Conservation (phyloP, 2,113 vertebrate genomes). For the Zosterops pallidus region DNA sequence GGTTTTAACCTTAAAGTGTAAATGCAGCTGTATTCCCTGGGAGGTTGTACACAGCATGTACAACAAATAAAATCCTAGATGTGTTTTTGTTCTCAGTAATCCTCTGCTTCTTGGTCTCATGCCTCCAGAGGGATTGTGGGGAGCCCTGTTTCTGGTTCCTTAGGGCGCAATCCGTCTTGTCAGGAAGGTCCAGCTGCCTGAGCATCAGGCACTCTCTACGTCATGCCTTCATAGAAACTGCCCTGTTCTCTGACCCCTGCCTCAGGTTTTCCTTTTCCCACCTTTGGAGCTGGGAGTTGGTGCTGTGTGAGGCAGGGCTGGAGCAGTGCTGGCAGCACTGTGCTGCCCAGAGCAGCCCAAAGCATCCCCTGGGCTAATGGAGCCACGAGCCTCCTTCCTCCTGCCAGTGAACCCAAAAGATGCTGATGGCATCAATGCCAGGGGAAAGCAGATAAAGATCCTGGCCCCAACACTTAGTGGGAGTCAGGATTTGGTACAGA, state of each 20-base stretch:
- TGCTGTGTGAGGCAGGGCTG: background rate
- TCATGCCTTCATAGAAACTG: background rate
- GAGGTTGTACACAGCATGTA: background rate
- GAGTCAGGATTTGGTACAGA: background rate
- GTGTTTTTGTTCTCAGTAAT: background rate
- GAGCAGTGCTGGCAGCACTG: background rate
- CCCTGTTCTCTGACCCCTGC: background rate
- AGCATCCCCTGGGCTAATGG: background rate
- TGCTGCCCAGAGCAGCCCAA: background rate
- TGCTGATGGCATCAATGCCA: background rate
- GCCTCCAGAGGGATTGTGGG: rapidly evolving
- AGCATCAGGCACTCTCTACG: rapidly evolving
- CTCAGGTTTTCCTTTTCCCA: background rate
- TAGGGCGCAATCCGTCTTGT: rapidly evolving
- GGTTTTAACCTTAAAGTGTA: background rate
- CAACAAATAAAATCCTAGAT: background rate
- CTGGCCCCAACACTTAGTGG: background rate
- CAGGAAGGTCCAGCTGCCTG: background rate
- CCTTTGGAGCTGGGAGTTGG: background rate
- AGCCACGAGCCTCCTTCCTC: background rate
- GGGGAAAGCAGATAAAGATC: background rate
- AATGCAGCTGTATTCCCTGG: background rate
- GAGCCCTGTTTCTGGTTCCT: background rate
- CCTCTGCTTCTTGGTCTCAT: background rate
- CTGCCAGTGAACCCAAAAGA: background rate